Percentiles rank a stretch among this genome's conserved stretches.
These are phyloP conservation scores for Coracopsis vasa DNA, from an alignment of 2,113 vertebrate genomes.

Conservation along the genomic window DNA sequence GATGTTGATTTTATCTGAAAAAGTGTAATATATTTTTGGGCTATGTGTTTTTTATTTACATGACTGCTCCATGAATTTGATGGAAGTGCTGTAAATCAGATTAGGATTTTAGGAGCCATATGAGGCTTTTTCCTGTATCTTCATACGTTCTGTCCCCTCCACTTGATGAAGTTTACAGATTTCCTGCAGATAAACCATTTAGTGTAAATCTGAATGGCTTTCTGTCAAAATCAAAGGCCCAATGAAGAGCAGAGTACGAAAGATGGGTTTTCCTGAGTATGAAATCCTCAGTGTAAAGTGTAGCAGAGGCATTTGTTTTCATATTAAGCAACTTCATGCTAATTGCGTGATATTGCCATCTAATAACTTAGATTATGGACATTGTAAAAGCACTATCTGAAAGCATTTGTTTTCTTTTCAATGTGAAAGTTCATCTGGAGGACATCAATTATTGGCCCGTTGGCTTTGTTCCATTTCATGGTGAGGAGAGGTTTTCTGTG, in stretches of 20 bases:
- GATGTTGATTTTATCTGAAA: neutral
- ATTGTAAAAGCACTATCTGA: neutral
- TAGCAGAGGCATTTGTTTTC: neutral
- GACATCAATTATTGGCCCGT: neutral
- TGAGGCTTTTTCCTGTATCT: neutral
- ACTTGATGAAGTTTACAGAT: neutral
- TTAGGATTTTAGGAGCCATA: neutral
- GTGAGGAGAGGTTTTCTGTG: neutral
- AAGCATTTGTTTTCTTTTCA: neutral
- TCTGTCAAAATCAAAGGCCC: neutral
- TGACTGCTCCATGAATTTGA: neutral
- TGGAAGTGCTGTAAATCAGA: neutral
- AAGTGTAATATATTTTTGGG: neutral
- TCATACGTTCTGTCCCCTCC: neutral
- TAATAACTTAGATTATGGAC: neutral
- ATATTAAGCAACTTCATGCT: neutral
- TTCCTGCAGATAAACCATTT: neutral
- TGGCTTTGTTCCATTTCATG: neutral
- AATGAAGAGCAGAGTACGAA: neutral
- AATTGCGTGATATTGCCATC: neutral
- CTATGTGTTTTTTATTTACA: neutral
- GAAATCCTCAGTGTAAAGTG: neutral
- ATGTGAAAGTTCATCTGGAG: neutral
- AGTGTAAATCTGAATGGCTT: neutral
- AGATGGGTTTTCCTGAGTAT: neutral